Base-by-base conservation (phyloP, 30 jellyfish, hydroid and myxozoan species). In the Aurelia coerulea region DNA sequence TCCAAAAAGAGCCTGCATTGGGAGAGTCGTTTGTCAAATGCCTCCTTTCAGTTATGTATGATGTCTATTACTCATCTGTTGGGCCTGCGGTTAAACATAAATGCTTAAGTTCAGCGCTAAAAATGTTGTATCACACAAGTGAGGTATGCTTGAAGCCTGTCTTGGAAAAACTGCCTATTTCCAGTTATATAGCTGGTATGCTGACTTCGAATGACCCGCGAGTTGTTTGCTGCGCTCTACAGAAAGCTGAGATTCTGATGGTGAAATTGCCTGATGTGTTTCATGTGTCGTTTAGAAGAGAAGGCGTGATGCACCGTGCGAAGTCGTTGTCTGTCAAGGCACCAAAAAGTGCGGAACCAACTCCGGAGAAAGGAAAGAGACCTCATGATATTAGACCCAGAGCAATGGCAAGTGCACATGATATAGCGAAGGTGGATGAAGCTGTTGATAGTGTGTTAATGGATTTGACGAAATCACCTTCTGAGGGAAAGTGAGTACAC, bases 131-230 rank as follows among this genome's bases (percentile, higher is more conserved):
- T 73, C 97, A 88, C 79, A 74, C 97, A 15, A 97, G 91, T 37
- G 73, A 65, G 3, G 83, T 54, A 29, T 80, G 69, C 65, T 73
- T 94, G 80, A 79, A 84, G 65, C 59, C 80, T 18, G 96, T 89
- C 9, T 85, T 94, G 9, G 88, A 63, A 39, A 88, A 84, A 32
- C 46, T 88, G 17, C 97, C 99, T 1, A 88, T 94, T 50, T 94
- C 99, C 15, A 94, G 99, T 76, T 94, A 94, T 74, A 74, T 94
- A 17, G 99, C 99, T 14, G 99, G 99, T 10, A 94, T 94, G 99
- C 79, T 94, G 90, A 82, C 99, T 16, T 94, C 99, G 14, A 63
- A 73, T 65, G 99, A 94, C 50, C 78, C 89, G 18, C 60, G 97
- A 62, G 94, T 85, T 34, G 96, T 88, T 7, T 88, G 97, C 65